Evolutionary conservation across 1,140 invertebrate genomes (phyloP).

Genomic region (Achatina immaculata): DNA sequence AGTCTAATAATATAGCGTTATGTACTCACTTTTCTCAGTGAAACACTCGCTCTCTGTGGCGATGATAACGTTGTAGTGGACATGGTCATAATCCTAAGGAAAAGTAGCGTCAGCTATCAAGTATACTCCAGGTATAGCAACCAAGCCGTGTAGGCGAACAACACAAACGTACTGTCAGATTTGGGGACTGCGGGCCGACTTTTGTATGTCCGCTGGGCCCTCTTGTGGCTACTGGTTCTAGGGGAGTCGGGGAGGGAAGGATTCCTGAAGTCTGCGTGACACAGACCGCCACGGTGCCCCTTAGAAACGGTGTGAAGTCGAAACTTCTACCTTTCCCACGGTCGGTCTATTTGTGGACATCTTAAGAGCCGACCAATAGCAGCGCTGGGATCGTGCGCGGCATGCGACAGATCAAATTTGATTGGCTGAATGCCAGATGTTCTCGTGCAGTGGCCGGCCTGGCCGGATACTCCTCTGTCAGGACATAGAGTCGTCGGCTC

Average conservation of each 20-base stretch:
- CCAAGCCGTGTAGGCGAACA: no score
- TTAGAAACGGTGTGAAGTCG: conserved; percentile 47
- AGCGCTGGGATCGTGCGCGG: conserved; percentile 32
- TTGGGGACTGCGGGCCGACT: neutral
- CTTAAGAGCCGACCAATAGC: conserved; percentile 41
- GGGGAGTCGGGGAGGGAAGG: neutral
- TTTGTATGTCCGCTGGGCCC: neutral
- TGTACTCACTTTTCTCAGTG: conserved; percentile 20
- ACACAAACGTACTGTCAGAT: conserved; percentile 15
- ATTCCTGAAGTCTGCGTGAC: conserved; percentile 16
- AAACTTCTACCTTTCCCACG: conserved; percentile 51
- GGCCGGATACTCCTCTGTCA: conserved; percentile 39
- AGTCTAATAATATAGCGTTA: no score
- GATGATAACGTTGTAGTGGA: neutral
- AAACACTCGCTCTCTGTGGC: neutral
- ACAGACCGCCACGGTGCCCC: conserved; percentile 5
- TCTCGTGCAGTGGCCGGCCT: conserved; percentile 38
- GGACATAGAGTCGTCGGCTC: conserved; percentile 9
- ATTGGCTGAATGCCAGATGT: conserved; percentile 40
- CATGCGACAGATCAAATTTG: conserved; percentile 43
- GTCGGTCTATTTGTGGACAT: conserved; percentile 38
- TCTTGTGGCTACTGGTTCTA: neutral
- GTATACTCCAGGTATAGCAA: no score
- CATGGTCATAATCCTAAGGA: neutral
- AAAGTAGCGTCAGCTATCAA: no score